These are phyloP conservation scores for Cylas formicarius DNA, from an alignment of 1,140 invertebrate species.

Conservation along the genomic window DNA sequence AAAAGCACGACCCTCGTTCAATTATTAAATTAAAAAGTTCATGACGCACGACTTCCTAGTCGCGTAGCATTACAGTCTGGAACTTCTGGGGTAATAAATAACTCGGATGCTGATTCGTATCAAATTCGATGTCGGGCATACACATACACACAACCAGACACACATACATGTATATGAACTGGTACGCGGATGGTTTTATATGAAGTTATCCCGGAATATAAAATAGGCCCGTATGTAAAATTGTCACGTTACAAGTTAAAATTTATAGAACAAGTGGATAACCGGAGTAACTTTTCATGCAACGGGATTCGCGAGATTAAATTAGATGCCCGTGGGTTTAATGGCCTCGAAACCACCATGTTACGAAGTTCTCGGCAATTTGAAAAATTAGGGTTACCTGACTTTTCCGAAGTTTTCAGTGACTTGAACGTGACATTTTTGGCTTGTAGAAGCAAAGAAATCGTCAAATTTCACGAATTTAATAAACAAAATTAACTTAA, in stretches of 20 bases:
- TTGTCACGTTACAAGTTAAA: conserved; percentile 37
- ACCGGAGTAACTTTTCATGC: conserved; percentile 39
- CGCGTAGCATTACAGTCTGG: no score
- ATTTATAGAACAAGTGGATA: conserved; percentile 39
- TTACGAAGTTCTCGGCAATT: no score
- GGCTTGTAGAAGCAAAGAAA: no score
- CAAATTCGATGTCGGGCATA: conserved; percentile 2
- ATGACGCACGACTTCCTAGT: no score
- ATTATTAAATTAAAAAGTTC: no score
- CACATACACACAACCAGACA: neutral
- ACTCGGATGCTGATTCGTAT: conserved; percentile 2
- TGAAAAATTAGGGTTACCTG: no score
- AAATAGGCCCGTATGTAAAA: conserved; percentile 39
- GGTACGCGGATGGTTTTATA: conserved; percentile 23
- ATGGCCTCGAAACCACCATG: conserved; percentile 27
- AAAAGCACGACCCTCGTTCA: no score
- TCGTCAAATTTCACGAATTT: no score
- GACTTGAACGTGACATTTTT: no score
- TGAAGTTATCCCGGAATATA: conserved; percentile 38
- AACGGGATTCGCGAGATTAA: conserved; percentile 33
- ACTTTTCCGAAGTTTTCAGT: no score
- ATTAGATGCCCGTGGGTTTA: conserved; percentile 35
- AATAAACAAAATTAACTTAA: no score
- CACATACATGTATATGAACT: conserved; percentile 16
- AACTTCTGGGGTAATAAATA: conserved; percentile 3